Evolutionary conservation across 2,888 invertebrate species (phyloP), one percentile per base, ranked within the genome.

Genomic region (Myathropa florea): DNA sequence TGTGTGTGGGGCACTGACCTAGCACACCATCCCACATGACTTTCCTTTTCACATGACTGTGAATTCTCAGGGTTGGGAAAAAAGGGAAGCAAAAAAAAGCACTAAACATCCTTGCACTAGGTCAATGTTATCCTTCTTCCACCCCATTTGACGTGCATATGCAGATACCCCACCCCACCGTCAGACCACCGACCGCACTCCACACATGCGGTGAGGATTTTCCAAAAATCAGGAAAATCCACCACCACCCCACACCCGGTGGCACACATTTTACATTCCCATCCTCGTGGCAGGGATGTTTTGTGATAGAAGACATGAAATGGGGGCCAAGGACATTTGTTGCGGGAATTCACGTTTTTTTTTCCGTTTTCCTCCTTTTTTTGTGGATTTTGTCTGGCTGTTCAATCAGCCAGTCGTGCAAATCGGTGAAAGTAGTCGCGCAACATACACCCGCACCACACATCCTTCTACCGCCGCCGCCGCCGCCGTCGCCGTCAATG

Each of bases 391-490:
- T 71, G 86, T 79, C 78, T 83, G 63, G 57, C 78, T 57, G 75
- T 75, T 83, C 86, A 86, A 86, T 86, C 83, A 86, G 78, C 79
- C 86, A 83, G 86, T 83, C 83, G 86, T 86, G 86, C 82, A 85
- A 85, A 81, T 85, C 85, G 81, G 85, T 80, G 80, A 73, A 73
- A 80, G 80, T 67, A 73, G 72, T 78, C 82, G 85, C 73, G 77
- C 55, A 73, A 82, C 68, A 78, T 64, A 65, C 76, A 70, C 64
- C 46, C 64, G 30, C 39, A 64, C 63, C 67, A 67, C 36, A 53
- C 26, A 73, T 55, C 46, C 63, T 26, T 53, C 39, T 18, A n/a
- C 67, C 21, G 28, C 23, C 33, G n/a, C 24, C 60, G 6, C 10
- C n/a, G 14, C n/a, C 61, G 28, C 61, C 9, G 23, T 18, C 12